A percentile compares a stretch with the other conserved stretches of the same genome.
phyloP scores from a whole-genome alignment of 2,797 vertebrate genomes.

The Sorex maritimensis region DNA sequence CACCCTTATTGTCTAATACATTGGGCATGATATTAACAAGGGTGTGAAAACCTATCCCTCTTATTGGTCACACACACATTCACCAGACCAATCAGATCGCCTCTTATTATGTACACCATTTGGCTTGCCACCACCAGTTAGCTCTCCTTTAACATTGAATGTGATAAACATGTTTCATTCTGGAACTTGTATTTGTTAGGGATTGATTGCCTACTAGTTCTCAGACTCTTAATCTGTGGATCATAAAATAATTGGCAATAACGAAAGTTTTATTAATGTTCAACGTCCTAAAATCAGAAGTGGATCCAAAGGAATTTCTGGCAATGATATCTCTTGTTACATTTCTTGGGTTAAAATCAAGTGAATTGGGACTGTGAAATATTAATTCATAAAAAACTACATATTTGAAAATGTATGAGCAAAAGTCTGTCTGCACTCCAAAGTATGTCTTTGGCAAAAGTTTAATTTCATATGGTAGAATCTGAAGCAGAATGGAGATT shows the following conservation, averaged over 20 bases:
- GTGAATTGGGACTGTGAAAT: background rate
- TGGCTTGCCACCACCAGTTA: no score
- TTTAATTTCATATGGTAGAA: background rate
- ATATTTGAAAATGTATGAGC: slow-evolving; percentile 8
- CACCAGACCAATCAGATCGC: no score
- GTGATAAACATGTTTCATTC: slow-evolving; percentile 33
- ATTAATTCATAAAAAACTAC: background rate
- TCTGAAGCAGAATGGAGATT: background rate
- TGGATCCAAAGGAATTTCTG: no score
- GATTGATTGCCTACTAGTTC: background rate
- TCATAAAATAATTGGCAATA: background rate
- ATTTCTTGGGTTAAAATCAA: background rate
- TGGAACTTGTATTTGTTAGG: background rate
- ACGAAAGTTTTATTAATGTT: background rate
- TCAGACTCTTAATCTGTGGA: background rate
- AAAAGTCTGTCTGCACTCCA: background rate
- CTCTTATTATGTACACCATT: no score
- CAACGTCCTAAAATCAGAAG: no score
- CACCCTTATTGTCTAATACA: no score
- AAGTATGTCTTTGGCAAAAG: background rate
- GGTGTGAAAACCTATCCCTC: no score
- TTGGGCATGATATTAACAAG: no score
- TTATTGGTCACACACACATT: no score
- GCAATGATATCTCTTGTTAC: no score
- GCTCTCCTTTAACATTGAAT: background rate